phyloP scores from a whole-genome alignment of 1,140 invertebrate species.

The Augochlora pura region DNA sequence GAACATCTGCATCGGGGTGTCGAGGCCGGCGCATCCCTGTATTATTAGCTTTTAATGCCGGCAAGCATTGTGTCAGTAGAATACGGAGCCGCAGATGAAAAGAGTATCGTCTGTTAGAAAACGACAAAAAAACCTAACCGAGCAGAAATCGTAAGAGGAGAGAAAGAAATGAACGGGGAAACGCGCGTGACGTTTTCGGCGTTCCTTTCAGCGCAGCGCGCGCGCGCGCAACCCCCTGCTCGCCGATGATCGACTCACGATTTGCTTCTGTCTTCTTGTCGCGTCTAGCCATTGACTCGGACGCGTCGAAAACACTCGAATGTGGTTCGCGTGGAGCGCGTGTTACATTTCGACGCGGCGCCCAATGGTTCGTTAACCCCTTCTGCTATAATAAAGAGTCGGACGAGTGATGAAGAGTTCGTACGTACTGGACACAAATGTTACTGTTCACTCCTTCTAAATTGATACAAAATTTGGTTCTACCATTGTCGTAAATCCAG shows the following conservation, averaged over 20 bases:
- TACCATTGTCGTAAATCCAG: too few species aligned
- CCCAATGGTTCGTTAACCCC: too few species aligned
- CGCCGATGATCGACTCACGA: background rate
- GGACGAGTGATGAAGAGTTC: too few species aligned
- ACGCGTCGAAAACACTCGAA: too few species aligned
- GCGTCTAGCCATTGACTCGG: too few species aligned
- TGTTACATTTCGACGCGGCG: too few species aligned
- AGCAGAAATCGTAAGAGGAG: background rate
- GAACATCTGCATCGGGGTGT: slow-evolving; percentile 29
- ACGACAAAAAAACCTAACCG: slow-evolving; percentile 33
- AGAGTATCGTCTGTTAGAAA: slow-evolving; percentile 62
- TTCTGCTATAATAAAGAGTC: too few species aligned
- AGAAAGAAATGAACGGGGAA: slow-evolving; percentile 47
- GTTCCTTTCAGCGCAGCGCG: background rate
- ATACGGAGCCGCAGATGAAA: slow-evolving; percentile 53
- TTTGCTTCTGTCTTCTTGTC: background rate
- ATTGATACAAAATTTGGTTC: too few species aligned
- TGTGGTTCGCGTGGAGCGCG: too few species aligned
- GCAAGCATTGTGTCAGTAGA: slow-evolving; percentile 46
- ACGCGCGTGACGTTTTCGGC: slow-evolving; percentile 21
- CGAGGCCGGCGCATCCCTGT: slow-evolving; percentile 45
- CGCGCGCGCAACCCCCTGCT: background rate
- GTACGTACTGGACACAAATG: too few species aligned
- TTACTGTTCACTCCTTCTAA: too few species aligned
- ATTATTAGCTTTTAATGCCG: slow-evolving; percentile 59